phyloP scores from a whole-genome alignment of 2,888 invertebrate genomes.

The Willowsia nigromaculata region DNA sequence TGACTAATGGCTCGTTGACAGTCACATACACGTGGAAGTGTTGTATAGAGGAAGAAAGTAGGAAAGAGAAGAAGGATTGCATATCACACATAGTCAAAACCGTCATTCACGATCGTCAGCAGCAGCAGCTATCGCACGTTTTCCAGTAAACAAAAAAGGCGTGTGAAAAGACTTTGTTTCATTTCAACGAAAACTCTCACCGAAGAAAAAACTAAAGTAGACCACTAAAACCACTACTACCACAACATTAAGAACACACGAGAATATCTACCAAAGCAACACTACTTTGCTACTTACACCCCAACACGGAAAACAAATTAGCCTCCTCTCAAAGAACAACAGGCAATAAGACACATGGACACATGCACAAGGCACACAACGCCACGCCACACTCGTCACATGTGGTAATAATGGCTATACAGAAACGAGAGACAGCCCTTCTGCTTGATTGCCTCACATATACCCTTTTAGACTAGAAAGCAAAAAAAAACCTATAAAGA shows the following conservation, averaged over 20 bases:
- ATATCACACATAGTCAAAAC: neutral
- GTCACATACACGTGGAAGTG: slow-evolving; percentile 11
- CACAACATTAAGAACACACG: neutral
- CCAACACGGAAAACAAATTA: neutral
- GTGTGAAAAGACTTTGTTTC: neutral
- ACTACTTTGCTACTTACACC: neutral
- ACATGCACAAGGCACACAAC: neutral
- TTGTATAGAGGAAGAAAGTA: neutral
- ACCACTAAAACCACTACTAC: neutral
- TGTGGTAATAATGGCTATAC: neutral
- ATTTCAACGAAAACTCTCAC: neutral
- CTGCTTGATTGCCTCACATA: neutral
- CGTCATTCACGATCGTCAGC: neutral
- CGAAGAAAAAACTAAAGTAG: neutral
- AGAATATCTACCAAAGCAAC: neutral
- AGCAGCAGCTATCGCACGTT: neutral
- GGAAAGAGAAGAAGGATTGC: neutral
- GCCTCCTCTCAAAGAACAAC: neutral
- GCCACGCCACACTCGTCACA: neutral
- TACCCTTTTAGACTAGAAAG: neutral
- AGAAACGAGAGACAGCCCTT: neutral
- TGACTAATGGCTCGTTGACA: slow-evolving; percentile 50
- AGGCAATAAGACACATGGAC: neutral
- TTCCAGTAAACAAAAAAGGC: neutral
- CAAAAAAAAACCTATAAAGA: neutral